A percentile compares a stretch with the other conserved stretches of the same genome.
Conservation (phyloP, 2,113 vertebrate species). For the mouse (Mus musculus) region GRCm39 chr13:28988501-28989000, state of each 20-base stretch:
- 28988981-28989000: not conserved
- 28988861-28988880: conserved; percentile 17
- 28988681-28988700: too few species aligned
- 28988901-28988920: not conserved
- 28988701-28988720: not conserved
- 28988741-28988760: not conserved
- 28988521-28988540: not conserved
- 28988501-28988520: not conserved
- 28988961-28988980: not conserved
- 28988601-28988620: conserved; percentile 31
- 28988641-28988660: not conserved
- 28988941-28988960: not conserved
- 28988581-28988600: conserved; percentile 30
- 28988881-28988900: not conserved
- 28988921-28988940: not conserved
- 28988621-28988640: not conserved
- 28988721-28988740: not conserved
- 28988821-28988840: not conserved
- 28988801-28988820: too few species aligned
- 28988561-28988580: not conserved
- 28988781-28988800: not conserved
- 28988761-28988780: not conserved
- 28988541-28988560: conserved; percentile 46
- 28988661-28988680: not conserved
- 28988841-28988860: conserved; percentile 34